These are phyloP conservation scores for Shinisaurus crocodilurus DNA, from an alignment of 2,113 vertebrate genomes.

Conservation along the genomic window DNA sequence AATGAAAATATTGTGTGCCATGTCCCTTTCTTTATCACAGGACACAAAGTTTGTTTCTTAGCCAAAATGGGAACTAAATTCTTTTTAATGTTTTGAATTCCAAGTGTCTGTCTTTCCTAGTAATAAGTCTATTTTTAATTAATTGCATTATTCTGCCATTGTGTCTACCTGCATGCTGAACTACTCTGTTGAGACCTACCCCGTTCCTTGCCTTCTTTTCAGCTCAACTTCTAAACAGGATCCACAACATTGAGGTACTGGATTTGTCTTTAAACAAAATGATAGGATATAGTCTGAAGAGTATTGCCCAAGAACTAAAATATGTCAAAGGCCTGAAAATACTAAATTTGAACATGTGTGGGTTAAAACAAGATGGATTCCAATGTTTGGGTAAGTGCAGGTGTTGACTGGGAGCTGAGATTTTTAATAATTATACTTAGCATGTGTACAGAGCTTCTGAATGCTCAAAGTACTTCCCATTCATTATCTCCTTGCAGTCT, in stretches of 20 bases:
- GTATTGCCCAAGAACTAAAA: constrained; percentile 77
- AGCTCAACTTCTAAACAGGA: constrained; percentile 76
- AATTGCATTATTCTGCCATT: background rate
- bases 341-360: constrained; percentile 84
- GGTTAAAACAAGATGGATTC: constrained; percentile 78
- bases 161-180: background rate
- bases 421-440: background rate
- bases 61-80: background rate
- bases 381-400: constrained; percentile 79
- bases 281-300: constrained; percentile 72
- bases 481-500: background rate
- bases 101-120: background rate
- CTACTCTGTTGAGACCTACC: background rate
- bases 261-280: constrained; percentile 87
- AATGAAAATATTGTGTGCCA: background rate
- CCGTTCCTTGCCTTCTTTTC: constrained; percentile 45
- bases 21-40: background rate
- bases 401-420: constrained; percentile 19
- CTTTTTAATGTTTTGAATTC: background rate
- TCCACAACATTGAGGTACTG: constrained; percentile 79
- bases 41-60: background rate
- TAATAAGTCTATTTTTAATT: too few species aligned
- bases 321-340: constrained; percentile 74
- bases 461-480: background rate
- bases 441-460: background rate